Conservation (phyloP, 2,113 vertebrate species). For the Paracanthobrama guichenoti region DNA sequence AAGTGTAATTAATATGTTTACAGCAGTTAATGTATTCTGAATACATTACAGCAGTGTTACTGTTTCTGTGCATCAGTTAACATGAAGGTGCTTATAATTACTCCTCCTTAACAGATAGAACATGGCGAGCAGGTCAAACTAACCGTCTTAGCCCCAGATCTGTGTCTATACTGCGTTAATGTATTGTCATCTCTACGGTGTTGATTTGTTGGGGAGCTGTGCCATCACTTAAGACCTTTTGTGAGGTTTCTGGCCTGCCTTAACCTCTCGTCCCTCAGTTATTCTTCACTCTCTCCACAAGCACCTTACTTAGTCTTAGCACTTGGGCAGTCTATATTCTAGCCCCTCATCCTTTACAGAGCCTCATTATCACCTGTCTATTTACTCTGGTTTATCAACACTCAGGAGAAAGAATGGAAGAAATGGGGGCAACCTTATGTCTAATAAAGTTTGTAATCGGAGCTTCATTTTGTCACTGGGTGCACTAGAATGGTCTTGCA, state of each 20-base stretch:
- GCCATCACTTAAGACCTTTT: conserved; percentile 9
- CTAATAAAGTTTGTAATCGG: conserved; percentile 47
- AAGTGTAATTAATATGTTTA: not conserved
- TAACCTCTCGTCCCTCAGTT: conserved; percentile 21
- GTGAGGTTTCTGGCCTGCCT: not conserved
- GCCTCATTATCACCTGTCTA: conserved; percentile 51
- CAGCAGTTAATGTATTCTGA: not conserved
- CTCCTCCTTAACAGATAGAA: not conserved
- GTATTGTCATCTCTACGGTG: not conserved
- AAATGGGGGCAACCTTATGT: conserved; percentile 30
- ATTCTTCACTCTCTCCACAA: conserved; percentile 33
- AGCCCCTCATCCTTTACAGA: conserved; percentile 27
- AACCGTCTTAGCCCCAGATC: not conserved
- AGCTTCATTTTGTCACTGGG: conserved; percentile 47
- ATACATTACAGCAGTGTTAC: not conserved
- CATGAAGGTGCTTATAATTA: not conserved
- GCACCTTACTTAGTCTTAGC: conserved; percentile 51
- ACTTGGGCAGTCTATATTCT: conserved; percentile 54
- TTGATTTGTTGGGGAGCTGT: conserved; percentile 12
- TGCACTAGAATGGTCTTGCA: conserved; percentile 41
- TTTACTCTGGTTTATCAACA: conserved; percentile 20
- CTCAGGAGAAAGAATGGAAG: conserved; percentile 16
- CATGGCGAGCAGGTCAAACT: not conserved
- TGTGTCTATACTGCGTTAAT: not conserved
- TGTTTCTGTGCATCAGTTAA: not conserved